Evolutionary conservation across 2,113 vertebrate genomes (phyloP).

Genomic region (Sphaerodactylus townsendi): DNA sequence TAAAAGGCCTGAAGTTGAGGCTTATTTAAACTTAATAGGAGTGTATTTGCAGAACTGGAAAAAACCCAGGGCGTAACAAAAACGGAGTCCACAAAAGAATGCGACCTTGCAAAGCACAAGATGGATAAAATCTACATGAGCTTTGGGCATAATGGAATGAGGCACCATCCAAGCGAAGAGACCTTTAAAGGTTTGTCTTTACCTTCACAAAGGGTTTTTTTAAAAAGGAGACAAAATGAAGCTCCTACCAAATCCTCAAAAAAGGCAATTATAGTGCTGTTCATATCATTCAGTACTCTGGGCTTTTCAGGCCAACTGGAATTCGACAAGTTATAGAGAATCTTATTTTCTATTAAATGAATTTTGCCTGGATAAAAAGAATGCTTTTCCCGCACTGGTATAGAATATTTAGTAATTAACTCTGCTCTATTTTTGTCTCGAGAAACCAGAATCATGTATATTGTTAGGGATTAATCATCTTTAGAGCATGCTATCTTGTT

Average conservation of each 20-base stretch:
- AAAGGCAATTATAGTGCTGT: slow-evolving; percentile 47
- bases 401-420: slow-evolving; percentile 55
- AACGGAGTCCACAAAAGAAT: slow-evolving; percentile 48
- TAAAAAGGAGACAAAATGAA: slow-evolving; percentile 43
- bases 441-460: slow-evolving; percentile 50
- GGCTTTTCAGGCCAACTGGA: slow-evolving; percentile 47
- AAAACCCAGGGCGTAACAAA: slow-evolving; percentile 21
- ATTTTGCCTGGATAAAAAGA: slow-evolving; percentile 51
- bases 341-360: slow-evolving; percentile 60
- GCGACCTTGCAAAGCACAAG: slow-evolving; percentile 47
- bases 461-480: slow-evolving; percentile 72
- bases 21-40: slow-evolving; percentile 48
- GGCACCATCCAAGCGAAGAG: slow-evolving; percentile 43
- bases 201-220: slow-evolving; percentile 36
- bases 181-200: slow-evolving; percentile 59
- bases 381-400: slow-evolving; percentile 40
- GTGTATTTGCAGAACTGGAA: slow-evolving; percentile 60
- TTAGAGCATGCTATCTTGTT: slow-evolving; percentile 52
- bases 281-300: slow-evolving; percentile 46
- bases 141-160: slow-evolving; percentile 59
- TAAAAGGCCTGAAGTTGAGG: slow-evolving; percentile 32
- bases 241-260: slow-evolving; percentile 52
- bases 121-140: slow-evolving; percentile 52
- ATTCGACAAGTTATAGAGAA: slow-evolving; percentile 55
- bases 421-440: slow-evolving; percentile 56